Conservation (phyloP, 1,140 invertebrate genomes). For the Procambarus virginalis region DNA sequence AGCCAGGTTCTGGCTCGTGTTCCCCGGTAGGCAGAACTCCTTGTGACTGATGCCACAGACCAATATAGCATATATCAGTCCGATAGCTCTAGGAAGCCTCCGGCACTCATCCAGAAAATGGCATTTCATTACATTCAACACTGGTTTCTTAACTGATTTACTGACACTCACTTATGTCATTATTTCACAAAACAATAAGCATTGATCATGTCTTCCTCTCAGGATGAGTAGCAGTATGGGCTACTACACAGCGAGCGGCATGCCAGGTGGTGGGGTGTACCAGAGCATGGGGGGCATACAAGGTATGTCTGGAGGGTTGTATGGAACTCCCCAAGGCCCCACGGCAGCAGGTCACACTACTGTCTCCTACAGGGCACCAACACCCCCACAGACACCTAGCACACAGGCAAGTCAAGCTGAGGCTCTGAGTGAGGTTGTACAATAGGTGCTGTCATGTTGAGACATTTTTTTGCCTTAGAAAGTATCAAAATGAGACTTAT, state of each 20-base stretch:
- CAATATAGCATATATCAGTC: no score
- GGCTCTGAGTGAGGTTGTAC: slow-evolving; percentile 35
- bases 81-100: no score
- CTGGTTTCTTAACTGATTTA: no score
- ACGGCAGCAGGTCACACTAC: slow-evolving; percentile 44
- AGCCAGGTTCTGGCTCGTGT: no score
- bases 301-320: slow-evolving; percentile 55
- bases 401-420: slow-evolving; percentile 56
- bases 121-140: no score
- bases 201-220: neutral
- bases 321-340: slow-evolving; percentile 51
- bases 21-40: no score
- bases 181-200: neutral
- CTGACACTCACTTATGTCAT: no score
- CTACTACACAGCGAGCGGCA: slow-evolving; percentile 52
- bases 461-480: neutral
- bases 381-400: slow-evolving; percentile 62
- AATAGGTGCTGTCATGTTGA: slow-evolving; percentile 22
- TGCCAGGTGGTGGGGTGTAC: slow-evolving; percentile 60
- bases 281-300: slow-evolving; percentile 58
- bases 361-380: slow-evolving; percentile 63
- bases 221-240: slow-evolving; percentile 56
- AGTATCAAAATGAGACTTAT: neutral
- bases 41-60: no score
- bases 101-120: no score